Percentiles rank a stretch among this genome's conserved stretches.
phyloP scores from a whole-genome alignment of 1,140 invertebrate genomes.

The Pogonognathellus flavescens region DNA sequence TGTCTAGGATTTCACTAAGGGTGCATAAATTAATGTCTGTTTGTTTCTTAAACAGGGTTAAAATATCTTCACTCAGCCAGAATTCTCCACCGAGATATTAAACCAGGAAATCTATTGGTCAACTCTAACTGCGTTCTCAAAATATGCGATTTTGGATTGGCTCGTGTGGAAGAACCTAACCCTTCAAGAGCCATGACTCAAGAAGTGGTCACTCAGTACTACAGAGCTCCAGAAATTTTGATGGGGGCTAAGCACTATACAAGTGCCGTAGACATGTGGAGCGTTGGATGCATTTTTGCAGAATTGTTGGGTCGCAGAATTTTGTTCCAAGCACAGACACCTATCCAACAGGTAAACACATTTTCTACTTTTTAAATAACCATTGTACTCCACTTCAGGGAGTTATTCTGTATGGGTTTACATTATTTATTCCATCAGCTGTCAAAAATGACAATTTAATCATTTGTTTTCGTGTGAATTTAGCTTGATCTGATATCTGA shows the following conservation, averaged over 20 bases:
- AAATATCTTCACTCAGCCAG: constrained; percentile 98
- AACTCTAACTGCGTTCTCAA: constrained; percentile 99
- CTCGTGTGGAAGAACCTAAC: constrained; percentile 94
- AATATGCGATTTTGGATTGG: constrained; percentile 98
- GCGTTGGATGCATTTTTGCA: constrained; percentile 99
- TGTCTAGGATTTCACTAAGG: neutral
- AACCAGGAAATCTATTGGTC: constrained; percentile 98
- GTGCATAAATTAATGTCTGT: neutral
- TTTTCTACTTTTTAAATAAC: neutral
- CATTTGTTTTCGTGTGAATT: constrained; percentile 58
- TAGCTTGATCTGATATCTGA: constrained; percentile 97
- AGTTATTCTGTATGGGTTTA: no score
- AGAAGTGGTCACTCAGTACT: constrained; percentile 99
- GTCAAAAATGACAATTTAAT: neutral
- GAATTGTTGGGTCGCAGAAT: constrained; percentile 95
- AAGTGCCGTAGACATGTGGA: constrained; percentile 97
- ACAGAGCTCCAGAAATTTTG: constrained; percentile 97
- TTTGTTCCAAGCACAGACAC: constrained; percentile 96
- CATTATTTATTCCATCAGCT: no score
- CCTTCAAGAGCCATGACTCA: constrained; percentile 96
- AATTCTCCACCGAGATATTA: constrained; percentile 98
- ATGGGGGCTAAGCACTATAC: constrained; percentile 99
- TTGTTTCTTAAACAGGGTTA: constrained; percentile 77
- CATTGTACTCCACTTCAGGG: neutral
- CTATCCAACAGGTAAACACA: constrained; percentile 86